Conservation (phyloP, 2,888 invertebrate species). For the Apocheima hispidaria region DNA sequence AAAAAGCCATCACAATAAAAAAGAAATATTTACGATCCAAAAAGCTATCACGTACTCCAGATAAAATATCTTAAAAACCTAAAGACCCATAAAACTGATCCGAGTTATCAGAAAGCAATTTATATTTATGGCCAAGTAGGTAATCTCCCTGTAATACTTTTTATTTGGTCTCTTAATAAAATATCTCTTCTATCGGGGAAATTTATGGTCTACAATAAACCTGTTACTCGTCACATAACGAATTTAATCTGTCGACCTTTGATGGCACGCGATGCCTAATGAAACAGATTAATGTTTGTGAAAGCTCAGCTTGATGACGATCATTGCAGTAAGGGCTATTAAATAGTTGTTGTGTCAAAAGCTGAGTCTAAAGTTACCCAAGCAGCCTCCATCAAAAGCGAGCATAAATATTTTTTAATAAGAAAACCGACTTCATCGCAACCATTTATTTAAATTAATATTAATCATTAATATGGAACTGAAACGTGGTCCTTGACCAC, state of each 20-base stretch:
- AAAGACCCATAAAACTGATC: conserved; percentile 47
- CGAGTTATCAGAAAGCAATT: conserved; percentile 57
- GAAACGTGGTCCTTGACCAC: no score
- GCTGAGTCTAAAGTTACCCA: no score
- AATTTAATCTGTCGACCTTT: conserved; percentile 71
- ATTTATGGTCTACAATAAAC: conserved; percentile 74
- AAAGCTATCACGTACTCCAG: conserved; percentile 41
- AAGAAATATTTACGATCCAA: conserved; percentile 31
- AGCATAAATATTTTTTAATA: no score
- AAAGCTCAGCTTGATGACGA: conserved; percentile 26
- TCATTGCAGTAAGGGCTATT: conserved; percentile 4
- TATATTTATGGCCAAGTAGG: conserved; percentile 60
- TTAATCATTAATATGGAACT: no score
- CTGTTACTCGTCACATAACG: conserved; percentile 73
- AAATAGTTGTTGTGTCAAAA: neutral
- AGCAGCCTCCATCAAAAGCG: no score
- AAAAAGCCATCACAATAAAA: conserved; percentile 36
- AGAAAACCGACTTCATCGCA: no score
- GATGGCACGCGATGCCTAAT: conserved; percentile 62
- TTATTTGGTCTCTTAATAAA: conserved; percentile 78
- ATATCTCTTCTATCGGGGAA: conserved; percentile 60
- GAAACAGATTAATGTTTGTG: conserved; percentile 57
- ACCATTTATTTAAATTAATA: no score
- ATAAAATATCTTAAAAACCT: conserved; percentile 44
- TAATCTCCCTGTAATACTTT: conserved; percentile 56